These are phyloP conservation scores for Heliopora coerulea DNA, from an alignment of 92 coral and sea anemone species.

Conservation along the genomic window DNA sequence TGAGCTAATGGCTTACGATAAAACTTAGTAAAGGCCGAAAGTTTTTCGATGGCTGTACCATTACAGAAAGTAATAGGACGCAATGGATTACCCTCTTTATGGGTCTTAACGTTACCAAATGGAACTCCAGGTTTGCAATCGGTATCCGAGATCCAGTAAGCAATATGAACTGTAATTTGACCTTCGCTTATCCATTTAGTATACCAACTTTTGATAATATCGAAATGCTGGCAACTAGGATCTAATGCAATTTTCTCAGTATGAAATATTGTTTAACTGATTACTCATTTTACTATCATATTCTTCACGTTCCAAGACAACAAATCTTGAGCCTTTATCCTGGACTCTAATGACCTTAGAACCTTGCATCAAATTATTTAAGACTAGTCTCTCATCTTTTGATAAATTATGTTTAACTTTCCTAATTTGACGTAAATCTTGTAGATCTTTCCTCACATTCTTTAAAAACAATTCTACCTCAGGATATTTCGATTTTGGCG, in stretches of 20 bases:
- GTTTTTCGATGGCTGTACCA: slow-evolving; percentile 50
- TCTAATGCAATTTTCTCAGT: slow-evolving; percentile 12
- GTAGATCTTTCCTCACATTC: no score
- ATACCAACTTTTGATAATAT: neutral
- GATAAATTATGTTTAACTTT: no score
- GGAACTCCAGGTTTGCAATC: slow-evolving; percentile 50
- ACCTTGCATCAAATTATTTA: no score
- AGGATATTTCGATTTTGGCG: no score
- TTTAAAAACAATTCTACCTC: no score
- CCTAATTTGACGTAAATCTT: no score
- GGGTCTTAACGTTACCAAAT: slow-evolving; percentile 52
- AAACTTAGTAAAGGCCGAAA: slow-evolving; percentile 54
- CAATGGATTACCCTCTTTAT: slow-evolving; percentile 38
- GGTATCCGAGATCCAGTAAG: slow-evolving; percentile 41
- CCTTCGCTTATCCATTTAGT: slow-evolving; percentile 32
- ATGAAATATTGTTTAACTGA: slow-evolving; percentile 29
- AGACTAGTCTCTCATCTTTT: no score
- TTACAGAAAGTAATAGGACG: slow-evolving; percentile 45
- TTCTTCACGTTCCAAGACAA: slow-evolving; percentile 25
- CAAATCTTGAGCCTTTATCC: slow-evolving; percentile 45
- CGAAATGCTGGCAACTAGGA: slow-evolving; percentile 40
- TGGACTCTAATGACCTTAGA: no score
- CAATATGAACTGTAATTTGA: slow-evolving; percentile 35
- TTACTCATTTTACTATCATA: slow-evolving; percentile 34
- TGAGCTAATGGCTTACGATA: slow-evolving; percentile 41